Conservation (phyloP, 2,797 vertebrate species). For the Etheostoma perlongum region DNA sequence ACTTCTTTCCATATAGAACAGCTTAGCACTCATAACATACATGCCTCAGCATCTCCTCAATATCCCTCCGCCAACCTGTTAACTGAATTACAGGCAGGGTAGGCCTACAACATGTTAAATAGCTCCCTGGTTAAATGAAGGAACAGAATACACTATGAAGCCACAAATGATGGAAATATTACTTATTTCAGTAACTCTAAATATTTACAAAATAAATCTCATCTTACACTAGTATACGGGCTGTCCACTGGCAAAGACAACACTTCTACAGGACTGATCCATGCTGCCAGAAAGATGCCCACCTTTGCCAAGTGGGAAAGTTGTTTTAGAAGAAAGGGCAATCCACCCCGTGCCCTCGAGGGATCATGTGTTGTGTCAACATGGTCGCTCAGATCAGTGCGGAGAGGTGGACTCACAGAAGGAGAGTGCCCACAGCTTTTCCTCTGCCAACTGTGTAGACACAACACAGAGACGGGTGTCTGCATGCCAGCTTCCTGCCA, state of each 20-base stretch:
- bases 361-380: slow-evolving; percentile 75
- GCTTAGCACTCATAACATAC: too few relatives aligned
- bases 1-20: too few relatives aligned
- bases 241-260: slow-evolving; percentile 57
- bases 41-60: too few relatives aligned
- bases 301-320: slow-evolving; percentile 60
- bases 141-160: too few relatives aligned
- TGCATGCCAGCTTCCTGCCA: slow-evolving; percentile 64
- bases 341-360: slow-evolving; percentile 19
- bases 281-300: slow-evolving; percentile 67
- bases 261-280: slow-evolving; percentile 25
- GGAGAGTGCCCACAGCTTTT: slow-evolving; percentile 20
- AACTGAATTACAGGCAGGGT: too few relatives aligned
- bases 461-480: slow-evolving; percentile 33
- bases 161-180: too few relatives aligned
- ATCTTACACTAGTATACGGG: slow-evolving; percentile 41
- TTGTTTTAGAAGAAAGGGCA: slow-evolving; percentile 64
- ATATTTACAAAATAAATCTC: too few relatives aligned
- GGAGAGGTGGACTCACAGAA: slow-evolving; percentile 39
- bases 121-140: too few relatives aligned
- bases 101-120: too few relatives aligned
- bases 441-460: slow-evolving; percentile 64
- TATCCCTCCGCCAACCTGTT: too few relatives aligned
- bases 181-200: too few relatives aligned
- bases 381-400: slow-evolving; percentile 42